Percentiles rank a stretch among this genome's conserved stretches.
phyloP scores from a whole-genome alignment of 1,140 invertebrate genomes.

The Orussus abietinus region DNA sequence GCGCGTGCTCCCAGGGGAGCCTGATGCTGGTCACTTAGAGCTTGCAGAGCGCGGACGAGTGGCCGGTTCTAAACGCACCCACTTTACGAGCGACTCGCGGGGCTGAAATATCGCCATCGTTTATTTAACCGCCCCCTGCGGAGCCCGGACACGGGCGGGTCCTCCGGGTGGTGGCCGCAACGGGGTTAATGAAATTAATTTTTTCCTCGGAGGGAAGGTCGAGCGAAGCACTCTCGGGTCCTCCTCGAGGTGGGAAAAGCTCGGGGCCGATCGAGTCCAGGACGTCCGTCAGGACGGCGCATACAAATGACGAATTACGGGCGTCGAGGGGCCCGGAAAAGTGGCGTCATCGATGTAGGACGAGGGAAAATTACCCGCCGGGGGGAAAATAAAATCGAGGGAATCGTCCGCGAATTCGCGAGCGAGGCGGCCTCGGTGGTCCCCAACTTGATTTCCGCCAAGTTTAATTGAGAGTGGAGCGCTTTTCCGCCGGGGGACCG shows the following conservation, averaged over 20 bases:
- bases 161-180: background rate
- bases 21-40: constrained; percentile 18
- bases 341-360: too few species aligned
- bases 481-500: constrained; percentile 23
- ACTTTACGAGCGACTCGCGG: constrained; percentile 16
- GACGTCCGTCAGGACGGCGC: constrained; percentile 39
- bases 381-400: constrained; percentile 2
- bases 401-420: constrained; percentile 1
- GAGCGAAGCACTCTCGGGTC: constrained; percentile 2
- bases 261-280: too few species aligned
- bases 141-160: too few species aligned
- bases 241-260: constrained; percentile 17
- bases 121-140: constrained; percentile 17
- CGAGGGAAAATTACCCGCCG: constrained; percentile 27
- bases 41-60: constrained; percentile 2
- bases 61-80: constrained; percentile 20
- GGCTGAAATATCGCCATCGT: constrained; percentile 15
- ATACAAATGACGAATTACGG: constrained; percentile 55
- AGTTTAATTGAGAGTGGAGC: constrained; percentile 49
- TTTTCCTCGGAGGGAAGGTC: constrained; percentile 12
- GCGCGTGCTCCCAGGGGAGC: too few species aligned
- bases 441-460: constrained; percentile 41
- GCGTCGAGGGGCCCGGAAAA: constrained; percentile 33
- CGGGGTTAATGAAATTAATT: constrained; percentile 31
- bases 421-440: constrained; percentile 5